Percentiles rank a stretch among this genome's conserved stretches.
Evolutionary conservation across 2,888 invertebrate species (phyloP).

Genomic region (Volucella inflata): DNA sequence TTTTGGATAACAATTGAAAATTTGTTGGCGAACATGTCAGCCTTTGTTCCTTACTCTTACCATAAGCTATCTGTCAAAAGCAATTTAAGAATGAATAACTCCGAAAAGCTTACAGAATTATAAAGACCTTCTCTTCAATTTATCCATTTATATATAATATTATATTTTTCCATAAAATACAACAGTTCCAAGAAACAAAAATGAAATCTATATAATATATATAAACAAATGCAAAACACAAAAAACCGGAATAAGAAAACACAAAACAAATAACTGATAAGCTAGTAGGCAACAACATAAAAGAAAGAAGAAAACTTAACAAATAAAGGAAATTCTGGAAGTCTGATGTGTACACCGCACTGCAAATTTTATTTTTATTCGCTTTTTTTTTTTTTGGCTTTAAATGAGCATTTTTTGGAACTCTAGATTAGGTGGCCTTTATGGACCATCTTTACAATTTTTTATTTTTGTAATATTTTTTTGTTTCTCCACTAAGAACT

Average conservation of each 20-base stretch:
- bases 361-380: constrained; percentile 47
- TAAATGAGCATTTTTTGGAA: constrained; percentile 34
- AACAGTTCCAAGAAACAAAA: constrained; percentile 73
- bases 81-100: constrained; percentile 1
- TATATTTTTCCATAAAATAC: constrained; percentile 49
- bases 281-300: constrained; percentile 47
- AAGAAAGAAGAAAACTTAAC: constrained; percentile 59
- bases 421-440: constrained; percentile 28
- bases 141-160: constrained; percentile 59
- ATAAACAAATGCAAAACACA: constrained; percentile 54
- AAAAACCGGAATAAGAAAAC: constrained; percentile 53
- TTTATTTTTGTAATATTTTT: constrained; percentile 26
- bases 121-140: constrained; percentile 43
- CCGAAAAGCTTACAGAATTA: constrained; percentile 1
- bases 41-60: no score
- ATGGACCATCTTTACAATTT: constrained; percentile 38
- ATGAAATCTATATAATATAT: constrained; percentile 13
- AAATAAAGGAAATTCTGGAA: constrained; percentile 43
- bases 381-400: constrained; percentile 36
- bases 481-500: constrained; percentile 66
- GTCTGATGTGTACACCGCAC: constrained; percentile 67
- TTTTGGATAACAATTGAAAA: no score
- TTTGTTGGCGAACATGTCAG: no score
- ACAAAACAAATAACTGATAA: neutral
- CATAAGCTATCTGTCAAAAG: no score